A percentile compares a stretch with the other conserved stretches of the same genome.
These are phyloP conservation scores for Papilio elwesi DNA, from an alignment of 2,888 invertebrate genomes.

Conservation along the genomic window DNA sequence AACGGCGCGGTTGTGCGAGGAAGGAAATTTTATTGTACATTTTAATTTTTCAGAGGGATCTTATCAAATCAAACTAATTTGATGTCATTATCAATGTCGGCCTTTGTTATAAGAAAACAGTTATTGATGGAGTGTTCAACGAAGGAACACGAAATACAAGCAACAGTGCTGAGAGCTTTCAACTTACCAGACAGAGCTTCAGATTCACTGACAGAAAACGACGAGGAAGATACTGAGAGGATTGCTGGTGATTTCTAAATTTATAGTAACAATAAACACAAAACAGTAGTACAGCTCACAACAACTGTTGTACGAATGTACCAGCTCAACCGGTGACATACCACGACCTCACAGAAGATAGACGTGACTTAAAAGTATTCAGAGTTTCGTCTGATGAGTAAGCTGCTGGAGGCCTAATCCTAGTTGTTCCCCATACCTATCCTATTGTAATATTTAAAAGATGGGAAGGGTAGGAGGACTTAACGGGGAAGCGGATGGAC, in stretches of 20 bases:
- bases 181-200: conserved; percentile 67
- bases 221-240: conserved; percentile 58
- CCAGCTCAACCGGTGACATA: too few relatives aligned
- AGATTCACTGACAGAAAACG: conserved; percentile 54
- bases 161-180: conserved; percentile 68
- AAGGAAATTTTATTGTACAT: neutral
- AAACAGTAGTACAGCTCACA: too few relatives aligned
- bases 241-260: conserved; percentile 63
- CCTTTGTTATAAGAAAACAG: conserved; percentile 60
- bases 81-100: conserved; percentile 53
- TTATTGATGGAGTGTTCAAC: conserved; percentile 57
- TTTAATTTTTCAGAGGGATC: conserved; percentile 56
- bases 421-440: too few relatives aligned
- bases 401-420: too few relatives aligned
- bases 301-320: too few relatives aligned
- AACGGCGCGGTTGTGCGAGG: too few relatives aligned
- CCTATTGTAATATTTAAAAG: too few relatives aligned
- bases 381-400: too few relatives aligned
- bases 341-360: too few relatives aligned
- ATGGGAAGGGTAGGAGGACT: too few relatives aligned
- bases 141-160: conserved; percentile 69
- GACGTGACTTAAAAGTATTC: too few relatives aligned
- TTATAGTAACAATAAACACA: neutral
- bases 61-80: conserved; percentile 59
- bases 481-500: too few relatives aligned